These are phyloP conservation scores for Stigmatopora argus DNA, from an alignment of 2,113 vertebrate species.

Conservation along the genomic window DNA sequence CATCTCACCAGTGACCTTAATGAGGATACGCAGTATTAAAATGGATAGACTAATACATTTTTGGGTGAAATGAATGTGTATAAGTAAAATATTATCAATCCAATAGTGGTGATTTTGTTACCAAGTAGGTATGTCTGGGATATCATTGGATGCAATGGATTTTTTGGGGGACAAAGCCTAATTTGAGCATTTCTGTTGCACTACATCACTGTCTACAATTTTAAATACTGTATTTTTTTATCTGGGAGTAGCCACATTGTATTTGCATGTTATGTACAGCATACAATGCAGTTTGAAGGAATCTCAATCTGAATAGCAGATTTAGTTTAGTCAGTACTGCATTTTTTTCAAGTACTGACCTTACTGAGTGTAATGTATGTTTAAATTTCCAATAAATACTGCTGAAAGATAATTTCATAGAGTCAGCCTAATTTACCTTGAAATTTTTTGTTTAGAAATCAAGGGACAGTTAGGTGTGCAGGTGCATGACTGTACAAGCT, in stretches of 20 bases:
- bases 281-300: not conserved
- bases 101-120: not conserved
- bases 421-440: not conserved
- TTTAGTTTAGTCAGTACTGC: not conserved
- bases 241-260: not conserved
- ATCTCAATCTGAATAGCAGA: not conserved
- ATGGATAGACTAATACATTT: not conserved
- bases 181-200: no score
- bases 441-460: not conserved
- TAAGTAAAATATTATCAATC: not conserved
- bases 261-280: not conserved
- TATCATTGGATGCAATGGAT: not conserved
- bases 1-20: no score
- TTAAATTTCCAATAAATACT: conserved; percentile 3
- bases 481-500: not conserved
- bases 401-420: not conserved
- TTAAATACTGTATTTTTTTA: not conserved
- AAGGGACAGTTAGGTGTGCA: not conserved
- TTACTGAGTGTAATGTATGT: conserved; percentile 3
- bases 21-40: not conserved
- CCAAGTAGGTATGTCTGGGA: not conserved
- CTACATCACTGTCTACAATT: not conserved
- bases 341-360: not conserved
- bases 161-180: not conserved
- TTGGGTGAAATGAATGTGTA: not conserved